These are phyloP conservation scores for Biston betularia DNA, from an alignment of 2,888 invertebrate species.

Conservation along the genomic window DNA sequence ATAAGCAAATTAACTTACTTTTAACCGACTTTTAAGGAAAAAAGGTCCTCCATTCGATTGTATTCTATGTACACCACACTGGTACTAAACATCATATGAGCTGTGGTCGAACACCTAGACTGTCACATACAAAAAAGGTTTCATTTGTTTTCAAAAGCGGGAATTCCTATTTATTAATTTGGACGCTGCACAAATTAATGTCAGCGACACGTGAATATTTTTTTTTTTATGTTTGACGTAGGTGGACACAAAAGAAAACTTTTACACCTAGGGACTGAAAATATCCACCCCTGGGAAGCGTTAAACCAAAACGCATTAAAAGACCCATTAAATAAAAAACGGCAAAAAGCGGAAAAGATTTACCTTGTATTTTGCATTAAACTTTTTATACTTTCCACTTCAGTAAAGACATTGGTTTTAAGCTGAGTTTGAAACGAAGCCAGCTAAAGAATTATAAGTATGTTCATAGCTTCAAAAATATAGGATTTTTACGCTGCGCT, in stretches of 20 bases:
- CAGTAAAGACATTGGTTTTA: background rate
- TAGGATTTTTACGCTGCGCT: no score
- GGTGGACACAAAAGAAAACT: background rate
- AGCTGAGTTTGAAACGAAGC: slow-evolving; percentile 1
- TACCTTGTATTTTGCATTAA: slow-evolving; percentile 10
- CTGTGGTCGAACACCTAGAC: no score
- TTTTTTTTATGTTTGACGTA: background rate
- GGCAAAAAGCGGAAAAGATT: slow-evolving; percentile 3
- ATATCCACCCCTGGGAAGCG: slow-evolving; percentile 1
- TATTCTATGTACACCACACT: no score
- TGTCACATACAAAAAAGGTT: no score
- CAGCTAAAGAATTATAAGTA: background rate
- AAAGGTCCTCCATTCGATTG: no score
- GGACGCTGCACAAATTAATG: background rate
- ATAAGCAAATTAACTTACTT: no score
- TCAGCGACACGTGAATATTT: background rate
- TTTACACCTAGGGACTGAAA: background rate
- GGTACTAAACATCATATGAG: no score
- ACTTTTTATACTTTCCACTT: slow-evolving; percentile 11
- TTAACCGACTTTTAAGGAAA: no score
- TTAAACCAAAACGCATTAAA: slow-evolving; percentile 13
- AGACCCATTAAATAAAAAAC: slow-evolving; percentile 14
- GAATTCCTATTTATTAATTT: no score
- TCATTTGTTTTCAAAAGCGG: no score
- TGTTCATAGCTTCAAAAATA: no score